phyloP scores from a whole-genome alignment of 2,888 invertebrate species.

The Tenthredo livida region DNA sequence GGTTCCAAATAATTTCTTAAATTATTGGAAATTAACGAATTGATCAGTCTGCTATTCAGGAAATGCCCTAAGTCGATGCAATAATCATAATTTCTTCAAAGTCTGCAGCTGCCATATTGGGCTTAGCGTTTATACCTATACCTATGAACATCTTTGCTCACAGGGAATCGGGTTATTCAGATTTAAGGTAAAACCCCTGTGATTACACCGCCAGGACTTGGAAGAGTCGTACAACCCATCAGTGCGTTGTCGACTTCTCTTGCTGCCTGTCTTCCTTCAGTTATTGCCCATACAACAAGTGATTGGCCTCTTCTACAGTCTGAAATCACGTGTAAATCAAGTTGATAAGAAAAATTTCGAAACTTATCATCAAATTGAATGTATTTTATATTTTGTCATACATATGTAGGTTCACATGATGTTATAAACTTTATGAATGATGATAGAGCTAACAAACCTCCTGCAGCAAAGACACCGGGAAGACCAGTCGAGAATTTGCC shows the following conservation, averaged over 20 bases:
- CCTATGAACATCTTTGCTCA: conserved; percentile 28
- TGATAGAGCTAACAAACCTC: conserved; percentile 84
- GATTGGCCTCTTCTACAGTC: conserved; percentile 99
- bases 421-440: conserved; percentile 21
- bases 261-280: conserved; percentile 99
- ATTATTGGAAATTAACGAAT: conserved; percentile 23
- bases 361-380: neutral
- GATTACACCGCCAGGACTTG: conserved; percentile 95
- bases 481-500: conserved; percentile 90
- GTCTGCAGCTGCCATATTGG: conserved; percentile 39
- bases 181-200: conserved; percentile 66
- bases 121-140: conserved; percentile 11
- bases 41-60: conserved; percentile 28
- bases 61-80: conserved; percentile 26
- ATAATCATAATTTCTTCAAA: conserved; percentile 30
- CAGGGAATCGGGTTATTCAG: conserved; percentile 45
- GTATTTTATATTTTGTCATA: neutral
- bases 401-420: neutral
- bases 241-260: conserved; percentile 94
- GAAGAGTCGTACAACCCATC: conserved; percentile 89
- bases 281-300: conserved; percentile 98
- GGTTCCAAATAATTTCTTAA: neutral
- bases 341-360: neutral
- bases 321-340: conserved; percentile 74
- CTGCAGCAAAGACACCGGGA: conserved; percentile 95